Base-by-base conservation (phyloP, 2,888 invertebrate species). In the Acrocyrtus sp. region DNA sequence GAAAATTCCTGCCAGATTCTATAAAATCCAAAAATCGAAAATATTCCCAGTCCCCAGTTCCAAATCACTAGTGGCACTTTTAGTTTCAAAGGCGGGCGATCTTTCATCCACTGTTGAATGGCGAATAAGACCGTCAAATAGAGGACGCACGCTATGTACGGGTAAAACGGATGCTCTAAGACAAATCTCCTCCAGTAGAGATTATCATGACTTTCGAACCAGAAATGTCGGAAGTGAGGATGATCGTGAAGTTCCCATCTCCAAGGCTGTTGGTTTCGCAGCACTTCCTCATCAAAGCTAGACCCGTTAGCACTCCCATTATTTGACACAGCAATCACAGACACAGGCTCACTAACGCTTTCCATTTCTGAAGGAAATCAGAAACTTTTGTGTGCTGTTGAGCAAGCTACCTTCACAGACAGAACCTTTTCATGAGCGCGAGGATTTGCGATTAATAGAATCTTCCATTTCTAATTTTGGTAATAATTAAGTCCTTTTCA, bases 41-140 rank as follows among this genome's bases (percentile, higher is more conserved):
- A 68, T 1, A 62, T 88, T 19, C 97, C 97, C 82, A 99, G 86
- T 72, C 90, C 87, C 73, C 93, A 90, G 87, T 97, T 98, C 98
- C 98, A 98, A 79, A 94, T 84, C 80, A 92, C 91, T 68, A 99
- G 87, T 21, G 93, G 90, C 21, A 93, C 91, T 78, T 95, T 89
- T 60, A 99, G 87, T 83, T 95, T 93, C 85, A 93, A 97, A 86
- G 93, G 90, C 76, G 93, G 92, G 81, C 97, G 89, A 83, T 90
- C 90, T 84, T 93, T 92, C 98, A 98, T 99, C 83, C 92, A 92
- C 83, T 92, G 90, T 84, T 95, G 95, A 53, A 73, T 21, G 8
- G 62, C 73, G 39, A 73, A 73, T 26, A 73, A 62, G 1, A 43
- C 50, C 1, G 47, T 41, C 43, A 73, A 34, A 43, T 73, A 73